Percentiles rank a stretch among this genome's conserved stretches.
phyloP scores from a whole-genome alignment of 2,797 vertebrate genomes.

The Micrastur ruficollis region DNA sequence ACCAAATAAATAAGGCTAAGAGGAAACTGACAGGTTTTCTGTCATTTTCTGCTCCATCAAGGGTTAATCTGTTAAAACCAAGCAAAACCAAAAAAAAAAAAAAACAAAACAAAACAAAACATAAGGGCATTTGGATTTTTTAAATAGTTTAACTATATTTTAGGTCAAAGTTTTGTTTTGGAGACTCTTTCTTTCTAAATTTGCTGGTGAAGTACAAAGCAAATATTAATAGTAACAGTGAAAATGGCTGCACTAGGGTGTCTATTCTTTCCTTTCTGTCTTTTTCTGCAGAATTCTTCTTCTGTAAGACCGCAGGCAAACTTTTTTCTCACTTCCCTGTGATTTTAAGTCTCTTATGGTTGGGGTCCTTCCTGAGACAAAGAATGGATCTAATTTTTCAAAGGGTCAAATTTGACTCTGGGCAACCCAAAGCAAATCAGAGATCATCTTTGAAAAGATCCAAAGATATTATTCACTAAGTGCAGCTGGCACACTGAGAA shows the following conservation, averaged over 20 bases:
- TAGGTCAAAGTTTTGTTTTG: neutral
- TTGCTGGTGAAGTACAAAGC: neutral
- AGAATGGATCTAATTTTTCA: neutral
- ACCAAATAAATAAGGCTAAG: neutral
- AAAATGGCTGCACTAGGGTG: neutral
- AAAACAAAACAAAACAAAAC: too few species aligned
- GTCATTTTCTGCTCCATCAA: neutral
- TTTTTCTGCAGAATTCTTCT: neutral
- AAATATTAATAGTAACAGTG: neutral
- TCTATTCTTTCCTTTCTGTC: neutral
- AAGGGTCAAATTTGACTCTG: neutral
- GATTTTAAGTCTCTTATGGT: neutral
- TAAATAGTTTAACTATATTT: neutral
- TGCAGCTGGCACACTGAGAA: neutral
- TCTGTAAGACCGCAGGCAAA: neutral
- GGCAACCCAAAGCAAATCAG: neutral
- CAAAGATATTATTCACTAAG: neutral
- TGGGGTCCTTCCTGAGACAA: neutral
- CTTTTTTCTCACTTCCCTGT: neutral
- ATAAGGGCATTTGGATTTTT: neutral
- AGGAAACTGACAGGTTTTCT: neutral
- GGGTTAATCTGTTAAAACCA: neutral
- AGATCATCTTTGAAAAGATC: neutral
- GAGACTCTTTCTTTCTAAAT: neutral
- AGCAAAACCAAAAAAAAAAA: neutral